Base-by-base conservation (phyloP, 2,888 invertebrate genomes). In the Drosophila buzzatii region DNA sequence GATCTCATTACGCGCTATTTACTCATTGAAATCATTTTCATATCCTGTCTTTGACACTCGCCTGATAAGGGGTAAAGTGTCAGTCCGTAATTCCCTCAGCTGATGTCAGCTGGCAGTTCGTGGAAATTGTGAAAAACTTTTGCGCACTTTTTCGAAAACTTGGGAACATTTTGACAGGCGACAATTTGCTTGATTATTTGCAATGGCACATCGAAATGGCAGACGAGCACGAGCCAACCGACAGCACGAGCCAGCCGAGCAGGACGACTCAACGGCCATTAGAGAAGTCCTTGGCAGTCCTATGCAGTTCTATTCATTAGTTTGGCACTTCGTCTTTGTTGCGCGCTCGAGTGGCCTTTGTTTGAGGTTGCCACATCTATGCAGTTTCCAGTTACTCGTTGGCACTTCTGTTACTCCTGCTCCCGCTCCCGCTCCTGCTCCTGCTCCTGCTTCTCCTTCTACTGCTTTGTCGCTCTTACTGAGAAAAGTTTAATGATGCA, bases 401-500 rank as follows among this genome's bases (percentile, higher is more conserved):
- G 37, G 16, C 37, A 35, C 35, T 33, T 33, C 16, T 20, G 0
- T 3, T 8, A 14, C 27, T 49, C 12, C 31, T 18, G 27, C 27
- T 27, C n/a, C 33, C 51, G 33, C 23, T 20, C 0, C n/a, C 7
- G 2, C 27, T 49, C 18, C 18, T 12, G 10, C 33, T 37, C 20
- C 14, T 20, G 14, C 35, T 9, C 14, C 49, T 31, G 14, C 2
- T 16, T 39, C 16, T 37, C 1, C 14, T 27, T 3, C 27, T 27
- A 27, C 27, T 27, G 6, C 27, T 6, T 27, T 27, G 27, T 27
- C 27, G 6, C 6, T 27, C 27, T 27, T 67, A 70, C 77, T 83
- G 89, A 79, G 85, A 88, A 90, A 91, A 89, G 89, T 89, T 89
- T 85, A 90, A 90, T 89, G 90, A 87, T 82, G 91, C 90, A 80